Base-by-base conservation (phyloP, 1,140 invertebrate genomes). In the Zaprionus davidi region DNA sequence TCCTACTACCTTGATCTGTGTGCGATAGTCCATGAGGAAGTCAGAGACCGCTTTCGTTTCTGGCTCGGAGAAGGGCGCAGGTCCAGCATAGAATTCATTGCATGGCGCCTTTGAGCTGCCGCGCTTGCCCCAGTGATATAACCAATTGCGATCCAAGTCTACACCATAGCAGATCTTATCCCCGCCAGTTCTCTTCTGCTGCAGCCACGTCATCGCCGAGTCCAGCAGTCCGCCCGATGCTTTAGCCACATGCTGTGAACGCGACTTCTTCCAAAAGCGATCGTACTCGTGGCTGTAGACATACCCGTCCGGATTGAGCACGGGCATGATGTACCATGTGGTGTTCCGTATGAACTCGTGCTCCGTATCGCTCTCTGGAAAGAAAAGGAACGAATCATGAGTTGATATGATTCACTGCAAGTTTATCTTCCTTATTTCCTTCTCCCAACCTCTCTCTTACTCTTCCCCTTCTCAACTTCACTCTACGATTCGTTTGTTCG, bases 251-350 rank as follows among this genome's bases (percentile, higher is more conserved):
- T 94, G 93, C 66, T 93, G 94, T 20, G 95, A 96, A 26, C 96
- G 93, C 6, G 96, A 97, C 93, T 97, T 97, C 57, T 95, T 94
- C 96, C 97, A 97, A n/a, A 97, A 94, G 2, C 96, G 93, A 87
- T 97, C 94, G 88, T 94, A 94, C 88, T 94, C 95, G 84, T 96
- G 96, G 62, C 95, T 95, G 82, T 95, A 97, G 77, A 96, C 96
- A 90, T 97, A 97, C 1, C 97, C 96, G 87, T 97, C 97, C 0
- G 97, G 97, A 93, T 97, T 97, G 17, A 95, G 93, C 11, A 97
- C 94, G 0, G 96, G 96, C 81, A 97, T 93, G 41, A 98, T 95
- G 85, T 95, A 95, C 95, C 96, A 97, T 79, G 90, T 92, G 24
- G 91, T 92, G 41, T 92, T 92, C 3, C 79, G 71, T 28, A 92